Base-by-base conservation (phyloP, 2,797 vertebrate genomes). In the Peromyscus melanophrys region DNA sequence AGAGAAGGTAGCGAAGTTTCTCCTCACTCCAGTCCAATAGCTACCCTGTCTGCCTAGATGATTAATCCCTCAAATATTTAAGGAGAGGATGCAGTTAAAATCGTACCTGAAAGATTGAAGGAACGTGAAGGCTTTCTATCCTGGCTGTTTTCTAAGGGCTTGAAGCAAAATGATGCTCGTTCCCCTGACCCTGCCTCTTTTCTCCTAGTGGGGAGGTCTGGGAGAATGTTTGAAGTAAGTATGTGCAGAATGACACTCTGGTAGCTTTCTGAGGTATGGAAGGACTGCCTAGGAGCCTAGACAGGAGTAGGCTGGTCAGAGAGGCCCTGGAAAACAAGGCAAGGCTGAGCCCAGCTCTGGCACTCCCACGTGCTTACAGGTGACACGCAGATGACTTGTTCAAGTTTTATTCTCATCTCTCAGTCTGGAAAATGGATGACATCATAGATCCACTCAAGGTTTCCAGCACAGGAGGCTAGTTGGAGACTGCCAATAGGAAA, bases 401-500 rank as follows among this genome's bases (percentile, higher is more conserved):
- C 95, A 86, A 65, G 88, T 37, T 90, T 59, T 84, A 13, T 93
- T 27, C 59, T 96, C 46, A 55, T 69, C 59, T 89, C 76, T 95
- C 29, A 17, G 9, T 75, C 85, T 95, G 92, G 88, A 96, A 97
- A 96, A 83, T 37, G 46, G 40, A 89, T 94, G 95, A 90, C 90
- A 91, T 69, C 94, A 94, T 59, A 6, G 0, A 49, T 67, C 71
- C 46, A 84, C 86, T 97, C 94, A 96, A 80, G 86, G 80, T 96
- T 97, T 96, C 95, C 95, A 88, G 17, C 65, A 88, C 12, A 9
- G 65, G 73, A 37, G 65, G 89, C 84, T 90, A 34, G 34, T 12
- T 76, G 49, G 69, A 85, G 49, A 61, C 59, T 87, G 78, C 65
- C 46, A 27, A 3, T 69, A 80, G 92, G 93, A 95, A 96, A 94